Base-by-base conservation (phyloP, 1,140 invertebrate genomes). In the Anoplophora glabripennis region DNA sequence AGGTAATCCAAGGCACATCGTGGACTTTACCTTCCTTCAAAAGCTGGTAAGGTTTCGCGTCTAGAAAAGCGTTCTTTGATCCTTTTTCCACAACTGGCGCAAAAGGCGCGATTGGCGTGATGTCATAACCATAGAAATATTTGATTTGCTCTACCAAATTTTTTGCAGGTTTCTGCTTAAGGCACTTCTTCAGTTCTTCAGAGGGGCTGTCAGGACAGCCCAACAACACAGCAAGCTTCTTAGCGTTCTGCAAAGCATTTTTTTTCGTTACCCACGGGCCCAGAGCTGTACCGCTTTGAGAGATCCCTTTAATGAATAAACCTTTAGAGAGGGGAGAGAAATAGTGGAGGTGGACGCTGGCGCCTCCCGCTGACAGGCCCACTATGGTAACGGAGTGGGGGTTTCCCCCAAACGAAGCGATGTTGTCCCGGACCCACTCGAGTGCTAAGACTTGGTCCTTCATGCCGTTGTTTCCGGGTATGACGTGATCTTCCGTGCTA, bases 281-380 rank as follows among this genome's bases (percentile, higher is more conserved):
- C 0, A 90, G 74, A 4, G 84, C 83, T n/a, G 86, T 86, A 0
- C 91, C 92, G 69, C 89, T 92, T 74, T 87, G 83, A 0, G 90
- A 84, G 42, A 92, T 86, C 3, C 86, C 89, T 49, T 84, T 80
- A 70, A 83, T 71, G 66, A 88, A 85, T 35, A 87, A 70, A 60
- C 80, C 83, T 72, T 75, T 76, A 3, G 80, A 75, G 65, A 77
- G 69, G 4, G 78, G 78, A 11, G 81, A 82, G 17, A 83, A 48
- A 38, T 79, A 62, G 64, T 88, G 86, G 70, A 85, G 81, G 62
- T 81, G 79, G 4, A 81, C 78, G 52, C 79, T 80, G 1, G 73
- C 78, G 55, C 76, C 80, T 18, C 80, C 82, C 2, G 81, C 80
- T 47, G 78, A 81, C 7, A 79, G 63, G 47, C 81, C 81, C 11